Evolutionary conservation across 1,140 invertebrate species (phyloP).

Genomic region (Chironomus tepperi): DNA sequence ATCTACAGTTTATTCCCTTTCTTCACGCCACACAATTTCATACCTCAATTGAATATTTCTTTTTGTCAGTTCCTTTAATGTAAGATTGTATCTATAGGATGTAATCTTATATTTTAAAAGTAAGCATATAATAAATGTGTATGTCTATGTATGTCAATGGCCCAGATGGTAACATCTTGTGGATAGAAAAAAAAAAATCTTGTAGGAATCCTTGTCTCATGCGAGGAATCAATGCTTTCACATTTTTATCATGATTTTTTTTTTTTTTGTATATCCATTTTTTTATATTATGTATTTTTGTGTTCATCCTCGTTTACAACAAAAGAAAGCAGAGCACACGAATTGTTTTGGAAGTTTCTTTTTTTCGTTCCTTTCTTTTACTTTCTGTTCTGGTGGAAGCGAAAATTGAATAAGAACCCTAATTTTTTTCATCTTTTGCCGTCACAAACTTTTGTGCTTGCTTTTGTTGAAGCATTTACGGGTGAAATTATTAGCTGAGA

Average conservation of each 20-base stretch:
- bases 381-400: background rate
- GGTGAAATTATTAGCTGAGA: too few species aligned
- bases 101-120: too few species aligned
- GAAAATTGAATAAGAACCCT: slow-evolving; percentile 20
- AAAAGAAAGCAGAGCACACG: background rate
- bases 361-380: too few species aligned
- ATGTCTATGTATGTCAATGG: background rate
- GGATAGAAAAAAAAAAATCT: background rate
- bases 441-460: background rate
- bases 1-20: too few species aligned
- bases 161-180: slow-evolving; percentile 5
- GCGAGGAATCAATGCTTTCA: background rate
- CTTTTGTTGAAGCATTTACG: background rate
- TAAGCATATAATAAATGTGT: too few species aligned
- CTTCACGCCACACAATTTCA: background rate
- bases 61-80: background rate
- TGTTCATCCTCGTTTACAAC: background rate
- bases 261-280: slow-evolving; percentile 5
- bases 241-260: background rate
- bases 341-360: too few species aligned
- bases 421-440: slow-evolving; percentile 23
- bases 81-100: too few species aligned
- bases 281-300: background rate
- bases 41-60: background rate
- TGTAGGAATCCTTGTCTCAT: slow-evolving; percentile 10